Percentiles rank a stretch among this genome's conserved stretches.
Conservation (phyloP, 2,888 invertebrate species). For the Leucophora obtusa region DNA sequence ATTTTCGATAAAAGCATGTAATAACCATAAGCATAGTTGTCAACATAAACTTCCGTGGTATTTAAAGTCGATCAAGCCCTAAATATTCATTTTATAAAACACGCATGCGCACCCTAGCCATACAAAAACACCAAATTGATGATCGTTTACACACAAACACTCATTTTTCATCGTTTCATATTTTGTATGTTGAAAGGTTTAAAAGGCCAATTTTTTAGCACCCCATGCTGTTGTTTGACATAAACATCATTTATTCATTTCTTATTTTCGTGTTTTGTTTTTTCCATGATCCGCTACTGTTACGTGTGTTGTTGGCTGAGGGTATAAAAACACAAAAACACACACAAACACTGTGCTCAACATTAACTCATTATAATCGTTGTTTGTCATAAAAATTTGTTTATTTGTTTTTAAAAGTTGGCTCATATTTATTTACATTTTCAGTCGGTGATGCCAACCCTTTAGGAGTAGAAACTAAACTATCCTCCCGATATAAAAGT, state of each 20-base stretch:
- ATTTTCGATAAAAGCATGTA: slow-evolving; percentile 59
- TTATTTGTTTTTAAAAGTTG: slow-evolving; percentile 49
- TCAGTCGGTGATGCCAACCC: too few species aligned
- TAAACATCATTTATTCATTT: slow-evolving; percentile 52
- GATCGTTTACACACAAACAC: slow-evolving; percentile 15
- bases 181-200: slow-evolving; percentile 55
- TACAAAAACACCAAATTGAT: neutral
- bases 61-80: slow-evolving; percentile 41
- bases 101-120: slow-evolving; percentile 49
- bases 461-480: too few species aligned
- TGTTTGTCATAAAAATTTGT: slow-evolving; percentile 58
- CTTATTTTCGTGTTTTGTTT: slow-evolving; percentile 24
- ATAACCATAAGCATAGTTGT: slow-evolving; percentile 66
- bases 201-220: slow-evolving; percentile 47
- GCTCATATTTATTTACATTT: slow-evolving; percentile 48
- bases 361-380: slow-evolving; percentile 48
- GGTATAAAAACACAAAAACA: neutral
- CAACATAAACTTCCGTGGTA: slow-evolving; percentile 63
- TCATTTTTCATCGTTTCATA: slow-evolving; percentile 35
- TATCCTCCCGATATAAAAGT: too few species aligned
- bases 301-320: slow-evolving; percentile 19
- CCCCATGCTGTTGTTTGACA: slow-evolving; percentile 55
- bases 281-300: slow-evolving; percentile 29
- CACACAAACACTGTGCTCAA: neutral
- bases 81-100: slow-evolving; percentile 9